Conservation (phyloP, 1,140 invertebrate genomes). For the roundworm (Caenorhabditis elegans) region DNA sequence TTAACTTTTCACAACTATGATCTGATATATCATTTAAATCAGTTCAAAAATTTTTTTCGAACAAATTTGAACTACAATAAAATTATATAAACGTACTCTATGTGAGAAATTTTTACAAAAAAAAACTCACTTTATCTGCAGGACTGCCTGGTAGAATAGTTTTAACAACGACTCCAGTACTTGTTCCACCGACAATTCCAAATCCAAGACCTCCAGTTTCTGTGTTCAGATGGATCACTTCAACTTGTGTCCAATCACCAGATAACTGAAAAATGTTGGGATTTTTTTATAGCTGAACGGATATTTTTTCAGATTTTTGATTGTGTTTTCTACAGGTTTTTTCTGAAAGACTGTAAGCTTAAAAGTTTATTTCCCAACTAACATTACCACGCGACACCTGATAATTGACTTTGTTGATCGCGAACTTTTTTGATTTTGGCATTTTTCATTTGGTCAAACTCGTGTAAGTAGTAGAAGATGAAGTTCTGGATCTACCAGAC, state of each 20-base stretch:
- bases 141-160: conserved; percentile 87
- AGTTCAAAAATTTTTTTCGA: no score
- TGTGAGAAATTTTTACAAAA: no score
- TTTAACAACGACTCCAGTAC: conserved; percentile 94
- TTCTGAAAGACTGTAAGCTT: background rate
- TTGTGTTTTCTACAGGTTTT: background rate
- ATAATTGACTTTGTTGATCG: conserved; percentile 25
- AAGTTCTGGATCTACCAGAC: no score
- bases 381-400: conserved; percentile 16
- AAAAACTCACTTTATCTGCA: conserved; percentile 78
- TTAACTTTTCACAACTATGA: no score
- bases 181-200: conserved; percentile 88
- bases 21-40: no score
- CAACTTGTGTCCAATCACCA: conserved; percentile 64
- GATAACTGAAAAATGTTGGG: conserved; percentile 60
- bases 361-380: background rate
- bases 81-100: no score
- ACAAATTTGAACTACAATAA: no score
- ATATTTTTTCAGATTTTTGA: conserved; percentile 32
- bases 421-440: conserved; percentile 40
- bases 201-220: conserved; percentile 73
- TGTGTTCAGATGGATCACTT: conserved; percentile 62
- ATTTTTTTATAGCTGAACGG: no score
- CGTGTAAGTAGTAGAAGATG: background rate
- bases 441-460: no score